Evolutionary conservation across 2,797 vertebrate genomes (phyloP), one percentile per base, ranked within the genome.

Genomic region (Sternarchorhynchus goeldii): DNA sequence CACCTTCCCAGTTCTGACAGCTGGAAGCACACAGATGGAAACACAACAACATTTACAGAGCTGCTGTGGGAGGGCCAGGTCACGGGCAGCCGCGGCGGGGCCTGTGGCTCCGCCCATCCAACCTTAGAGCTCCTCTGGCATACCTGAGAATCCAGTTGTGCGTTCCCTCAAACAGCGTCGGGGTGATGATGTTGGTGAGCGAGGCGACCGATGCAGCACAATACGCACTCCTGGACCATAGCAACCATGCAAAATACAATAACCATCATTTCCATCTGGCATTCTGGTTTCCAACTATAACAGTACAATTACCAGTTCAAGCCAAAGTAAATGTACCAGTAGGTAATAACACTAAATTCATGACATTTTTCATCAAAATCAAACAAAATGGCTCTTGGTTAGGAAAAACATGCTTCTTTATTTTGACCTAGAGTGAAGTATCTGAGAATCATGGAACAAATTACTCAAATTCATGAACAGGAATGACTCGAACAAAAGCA

Each of bases 1-100:
- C 97, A 0, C 97, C 97, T 86, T 99, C 97, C 97, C 97, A 99
- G 85, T 98, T 98, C 90, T 99, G 97, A 92, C 97, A 98, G 85
- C 97, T 99, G 82, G 4, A 70, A 20, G 1, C 2, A 34, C 64
- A 66, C 10, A 53, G 7, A 66, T 65, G 31, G 12, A 17, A 36
- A 14, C 34, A 17, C 25, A 21, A 17, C 25, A 21, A 14, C 6
- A 39, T 36, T 62, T 50, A 20, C 21, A 53, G 32, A 73, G 72
- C 20, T 17, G 50, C 41, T 6, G 59, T 60, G 59, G 7, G 50
- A 32, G 8, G 45, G 3, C 4, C 8, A 4, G 25, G 17, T 31
- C 53, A 68, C 6, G 18, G 12, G 7, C 64, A 21, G 36, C 14
- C 3, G 63, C 17, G n/a, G 17, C 20, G 34, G 3, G 18, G 41